A percentile compares a stretch with the other conserved stretches of the same genome.
Conservation (phyloP, 37 sponge, comb jelly and placozoan species). For the Axinella damicornis region DNA sequence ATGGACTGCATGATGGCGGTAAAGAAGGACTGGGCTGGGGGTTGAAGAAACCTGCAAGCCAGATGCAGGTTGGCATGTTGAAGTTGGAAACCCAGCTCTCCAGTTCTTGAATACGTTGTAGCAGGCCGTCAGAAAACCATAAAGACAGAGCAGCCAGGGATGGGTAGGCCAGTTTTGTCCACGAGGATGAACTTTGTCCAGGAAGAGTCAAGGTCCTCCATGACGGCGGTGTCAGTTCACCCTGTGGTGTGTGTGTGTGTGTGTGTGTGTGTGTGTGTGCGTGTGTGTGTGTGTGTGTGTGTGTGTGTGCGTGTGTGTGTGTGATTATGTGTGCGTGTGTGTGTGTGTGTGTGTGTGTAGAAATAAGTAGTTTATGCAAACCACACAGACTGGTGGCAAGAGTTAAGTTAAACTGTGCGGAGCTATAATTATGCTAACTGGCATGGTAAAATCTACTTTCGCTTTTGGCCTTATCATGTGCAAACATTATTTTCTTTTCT, state of each 20-base stretch:
- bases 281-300: too few relatives aligned
- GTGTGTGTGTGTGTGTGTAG: too few relatives aligned
- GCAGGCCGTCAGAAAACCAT: constrained; percentile 95
- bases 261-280: background rate
- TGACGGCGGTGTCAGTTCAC: constrained; percentile 96
- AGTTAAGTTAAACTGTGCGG: too few relatives aligned
- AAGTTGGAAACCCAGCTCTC: constrained; percentile 97
- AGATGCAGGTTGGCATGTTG: constrained; percentile 94
- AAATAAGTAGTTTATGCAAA: too few relatives aligned
- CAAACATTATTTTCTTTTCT: too few relatives aligned
- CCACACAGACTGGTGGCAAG: too few relatives aligned
- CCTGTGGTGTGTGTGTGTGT: too few relatives aligned
- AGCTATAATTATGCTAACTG: too few relatives aligned
- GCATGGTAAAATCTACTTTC: too few relatives aligned
- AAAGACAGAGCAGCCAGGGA: constrained; percentile 80
- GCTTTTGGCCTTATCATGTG: too few relatives aligned
- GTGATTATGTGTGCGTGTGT: too few relatives aligned
- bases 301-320: too few relatives aligned
- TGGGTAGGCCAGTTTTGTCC: constrained; percentile 96
- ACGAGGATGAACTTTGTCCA: constrained; percentile 87
- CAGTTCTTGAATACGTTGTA: constrained; percentile 90
- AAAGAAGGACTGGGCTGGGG: constrained; percentile 99
- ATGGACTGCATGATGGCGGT: constrained; percentile 99
- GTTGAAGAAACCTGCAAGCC: constrained; percentile 99
- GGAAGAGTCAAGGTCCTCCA: constrained; percentile 92